Percentiles rank a stretch among this genome's conserved stretches.
Conservation (phyloP, 2,797 vertebrate genomes). For the Zalophus californianus region DNA sequence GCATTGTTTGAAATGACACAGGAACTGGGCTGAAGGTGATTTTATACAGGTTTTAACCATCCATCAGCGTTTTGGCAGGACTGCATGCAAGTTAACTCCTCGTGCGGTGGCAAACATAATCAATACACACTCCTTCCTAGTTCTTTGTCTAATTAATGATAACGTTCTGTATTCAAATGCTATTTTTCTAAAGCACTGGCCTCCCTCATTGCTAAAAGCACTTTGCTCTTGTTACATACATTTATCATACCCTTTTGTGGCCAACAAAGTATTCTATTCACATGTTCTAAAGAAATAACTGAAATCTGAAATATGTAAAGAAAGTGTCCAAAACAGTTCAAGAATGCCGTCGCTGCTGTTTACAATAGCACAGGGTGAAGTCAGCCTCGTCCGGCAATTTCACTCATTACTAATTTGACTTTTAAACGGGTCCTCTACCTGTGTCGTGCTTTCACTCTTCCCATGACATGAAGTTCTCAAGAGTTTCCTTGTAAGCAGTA, state of each 20-base stretch:
- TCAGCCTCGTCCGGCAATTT: not conserved
- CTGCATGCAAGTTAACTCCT: not conserved
- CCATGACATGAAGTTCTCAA: not conserved
- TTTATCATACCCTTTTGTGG: not conserved
- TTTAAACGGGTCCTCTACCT: not conserved
- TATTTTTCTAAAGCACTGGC: not conserved
- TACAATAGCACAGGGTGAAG: constrained; percentile 39
- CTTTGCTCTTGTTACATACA: not conserved
- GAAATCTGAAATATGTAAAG: constrained; percentile 6
- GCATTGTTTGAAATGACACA: constrained; percentile 53
- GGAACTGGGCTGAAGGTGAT: not conserved
- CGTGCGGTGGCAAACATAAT: not conserved
- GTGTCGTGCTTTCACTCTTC: not conserved
- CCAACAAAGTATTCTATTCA: not conserved
- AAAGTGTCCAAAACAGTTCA: not conserved
- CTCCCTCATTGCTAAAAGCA: not conserved
- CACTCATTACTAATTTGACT: not conserved
- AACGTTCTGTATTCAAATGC: not conserved
- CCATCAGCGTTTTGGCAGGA: not conserved
- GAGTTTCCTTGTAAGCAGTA: not conserved
- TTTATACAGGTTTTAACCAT: not conserved
- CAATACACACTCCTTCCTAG: not conserved
- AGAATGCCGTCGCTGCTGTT: not conserved
- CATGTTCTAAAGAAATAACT: not conserved
- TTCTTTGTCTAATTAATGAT: not conserved